A percentile compares a stretch with the other conserved stretches of the same genome.
These are phyloP conservation scores for Papilio helenus DNA, from an alignment of 1,140 invertebrate species.

Conservation along the genomic window DNA sequence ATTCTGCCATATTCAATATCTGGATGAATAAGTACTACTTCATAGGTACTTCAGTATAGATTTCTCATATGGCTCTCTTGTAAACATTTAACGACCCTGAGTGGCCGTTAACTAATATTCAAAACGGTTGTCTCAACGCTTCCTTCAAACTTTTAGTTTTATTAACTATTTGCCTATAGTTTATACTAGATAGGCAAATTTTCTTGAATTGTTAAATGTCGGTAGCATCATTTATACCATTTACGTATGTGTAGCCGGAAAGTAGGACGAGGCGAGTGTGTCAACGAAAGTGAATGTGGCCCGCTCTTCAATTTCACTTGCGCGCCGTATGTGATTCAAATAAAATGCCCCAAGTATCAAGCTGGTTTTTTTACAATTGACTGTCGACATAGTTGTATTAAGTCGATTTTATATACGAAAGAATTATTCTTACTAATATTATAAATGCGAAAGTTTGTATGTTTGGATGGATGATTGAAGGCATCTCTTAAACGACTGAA, in stretches of 20 bases:
- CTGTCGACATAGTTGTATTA: not conserved
- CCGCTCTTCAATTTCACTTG: conserved; percentile 34
- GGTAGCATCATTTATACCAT: not conserved
- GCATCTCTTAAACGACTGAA: no score
- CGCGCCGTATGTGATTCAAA: not conserved
- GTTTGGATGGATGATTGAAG: no score
- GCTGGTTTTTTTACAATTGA: not conserved
- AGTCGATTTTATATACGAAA: not conserved
- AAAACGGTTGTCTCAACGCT: no score
- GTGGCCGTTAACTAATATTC: no score
- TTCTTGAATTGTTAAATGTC: not conserved
- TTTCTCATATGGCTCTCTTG: no score
- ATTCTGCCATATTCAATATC: not conserved
- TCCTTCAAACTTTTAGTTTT: no score
- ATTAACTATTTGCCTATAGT: no score
- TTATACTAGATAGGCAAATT: no score
- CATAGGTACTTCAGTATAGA: no score
- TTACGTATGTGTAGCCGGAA: not conserved
- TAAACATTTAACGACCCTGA: no score
- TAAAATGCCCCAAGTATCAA: not conserved
- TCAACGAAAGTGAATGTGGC: conserved; percentile 24
- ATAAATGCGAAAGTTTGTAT: no score
- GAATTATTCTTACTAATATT: not conserved
- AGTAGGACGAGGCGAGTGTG: conserved; percentile 14
- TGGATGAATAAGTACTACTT: no score